phyloP scores from a whole-genome alignment of 30 jellyfish, hydroid and myxozoan genomes.

The Cassiopea andromeda region DNA sequence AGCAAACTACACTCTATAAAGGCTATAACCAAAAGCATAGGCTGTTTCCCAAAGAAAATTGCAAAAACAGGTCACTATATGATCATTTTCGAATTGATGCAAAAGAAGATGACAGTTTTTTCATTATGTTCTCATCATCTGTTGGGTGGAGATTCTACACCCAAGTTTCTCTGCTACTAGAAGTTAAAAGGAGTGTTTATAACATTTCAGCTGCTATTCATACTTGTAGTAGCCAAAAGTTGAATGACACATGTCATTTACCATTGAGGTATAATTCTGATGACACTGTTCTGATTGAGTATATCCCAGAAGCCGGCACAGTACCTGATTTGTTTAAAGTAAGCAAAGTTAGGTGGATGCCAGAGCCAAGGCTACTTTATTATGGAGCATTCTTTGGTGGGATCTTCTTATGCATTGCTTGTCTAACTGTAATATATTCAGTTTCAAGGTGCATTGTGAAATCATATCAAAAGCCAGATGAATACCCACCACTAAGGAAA shows the following conservation, averaged over 20 bases:
- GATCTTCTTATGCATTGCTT: conserved; percentile 29
- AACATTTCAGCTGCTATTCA: conserved; percentile 52
- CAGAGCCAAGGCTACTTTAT: conserved; percentile 54
- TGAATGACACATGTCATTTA: conserved; percentile 53
- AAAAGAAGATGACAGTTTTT: conserved; percentile 50
- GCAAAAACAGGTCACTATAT: conserved; percentile 37
- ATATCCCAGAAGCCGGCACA: not conserved
- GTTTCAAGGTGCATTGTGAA: conserved; percentile 59
- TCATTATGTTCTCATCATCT: conserved; percentile 78
- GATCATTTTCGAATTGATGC: conserved; percentile 30
- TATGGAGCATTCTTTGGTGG: conserved; percentile 79
- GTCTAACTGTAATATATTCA: conserved; percentile 66
- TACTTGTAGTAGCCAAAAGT: conserved; percentile 23
- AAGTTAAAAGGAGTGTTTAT: conserved; percentile 72
- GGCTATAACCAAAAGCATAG: conserved; percentile 43
- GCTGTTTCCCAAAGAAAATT: conserved; percentile 68
- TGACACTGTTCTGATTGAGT: conserved; percentile 63
- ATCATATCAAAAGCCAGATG: not conserved
- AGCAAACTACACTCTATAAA: conserved; percentile 61
- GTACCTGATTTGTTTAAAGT: conserved; percentile 50
- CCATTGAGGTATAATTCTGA: conserved; percentile 61
- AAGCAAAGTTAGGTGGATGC: conserved; percentile 43
- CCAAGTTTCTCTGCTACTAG: conserved; percentile 32
- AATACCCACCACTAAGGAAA: not conserved
- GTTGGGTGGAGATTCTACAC: conserved; percentile 97